Evolutionary conservation across 2,113 vertebrate genomes (phyloP).

Genomic region (Cheilinus undulatus): DNA sequence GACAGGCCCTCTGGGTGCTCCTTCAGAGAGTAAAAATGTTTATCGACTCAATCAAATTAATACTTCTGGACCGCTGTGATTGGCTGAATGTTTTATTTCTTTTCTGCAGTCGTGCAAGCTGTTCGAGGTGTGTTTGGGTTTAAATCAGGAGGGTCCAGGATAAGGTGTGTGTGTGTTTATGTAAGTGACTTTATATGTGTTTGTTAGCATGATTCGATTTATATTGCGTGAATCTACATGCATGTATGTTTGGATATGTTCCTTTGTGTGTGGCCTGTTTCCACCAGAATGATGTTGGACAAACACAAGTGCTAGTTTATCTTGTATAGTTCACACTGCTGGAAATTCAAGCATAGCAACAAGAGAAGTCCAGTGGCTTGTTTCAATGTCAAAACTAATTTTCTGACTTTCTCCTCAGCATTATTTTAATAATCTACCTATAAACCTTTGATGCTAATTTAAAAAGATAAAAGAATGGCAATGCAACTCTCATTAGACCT

Average conservation of each 20-base stretch:
- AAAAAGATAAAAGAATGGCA: slow-evolving; percentile 20
- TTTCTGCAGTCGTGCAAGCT: slow-evolving; percentile 27
- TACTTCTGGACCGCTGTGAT: slow-evolving; percentile 52
- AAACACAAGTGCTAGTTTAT: slow-evolving; percentile 55
- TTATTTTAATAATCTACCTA: slow-evolving; percentile 39
- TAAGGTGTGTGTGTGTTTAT: slow-evolving; percentile 11
- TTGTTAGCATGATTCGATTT: slow-evolving; percentile 3
- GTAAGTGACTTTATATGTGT: slow-evolving; percentile 29
- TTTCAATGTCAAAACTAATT: slow-evolving; percentile 51
- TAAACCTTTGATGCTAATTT: slow-evolving; percentile 26
- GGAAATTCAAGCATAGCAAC: slow-evolving; percentile 40
- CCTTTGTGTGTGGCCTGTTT: slow-evolving; percentile 23
- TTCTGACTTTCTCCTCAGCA: slow-evolving; percentile 29
- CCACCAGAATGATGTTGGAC: slow-evolving; percentile 52
- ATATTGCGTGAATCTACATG: slow-evolving; percentile 7
- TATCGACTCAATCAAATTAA: slow-evolving; percentile 70
- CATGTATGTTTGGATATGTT: background rate
- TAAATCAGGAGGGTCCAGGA: slow-evolving; percentile 21
- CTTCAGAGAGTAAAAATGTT: slow-evolving; percentile 49
- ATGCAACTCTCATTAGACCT: slow-evolving; percentile 23
- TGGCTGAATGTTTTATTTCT: slow-evolving; percentile 56
- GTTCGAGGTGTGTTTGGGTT: slow-evolving; percentile 33
- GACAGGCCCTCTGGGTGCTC: slow-evolving; percentile 41
- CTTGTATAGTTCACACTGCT: slow-evolving; percentile 50
- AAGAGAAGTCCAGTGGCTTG: slow-evolving; percentile 45